Evolutionary conservation across 1,140 invertebrate species (phyloP), one percentile per base, ranked within the genome.

Genomic region (Stenopsyche tienmushanensis): DNA sequence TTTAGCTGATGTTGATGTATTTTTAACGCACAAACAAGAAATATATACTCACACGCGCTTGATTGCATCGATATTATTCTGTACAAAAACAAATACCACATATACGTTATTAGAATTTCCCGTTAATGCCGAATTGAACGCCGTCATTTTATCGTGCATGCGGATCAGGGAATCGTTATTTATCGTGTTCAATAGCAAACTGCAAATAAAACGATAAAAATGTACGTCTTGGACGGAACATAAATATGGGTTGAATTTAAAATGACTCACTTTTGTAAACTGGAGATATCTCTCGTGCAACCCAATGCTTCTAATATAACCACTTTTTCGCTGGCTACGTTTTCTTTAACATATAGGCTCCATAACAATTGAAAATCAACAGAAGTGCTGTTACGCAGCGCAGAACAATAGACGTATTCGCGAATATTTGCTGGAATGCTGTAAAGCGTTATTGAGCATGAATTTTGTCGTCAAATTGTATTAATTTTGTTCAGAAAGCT

Each of bases 401-500:
- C 83, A 55, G 81, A 82, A 69, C 85, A 87, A 73, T 87, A 87
- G 2, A 87, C 83, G 58, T 81, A 81, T 42, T 77, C 77, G 23
- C 83, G 81, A 26, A 80, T 77, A 71, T 87, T 84, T 21, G 79
- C n/a, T n/a, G n/a, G n/a, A n/a, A n/a, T n/a, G n/a, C n/a, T n/a
- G n/a, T n/a, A n/a, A n/a, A n/a, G n/a, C n/a, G n/a, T 39, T 39
- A 39, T n/a, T 39, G 7, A 8, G 29, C 29, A 13, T 5, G 29
- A 39, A 8, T n/a, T 39, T 39, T 39, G n/a, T n/a, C n/a, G n/a
- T 39, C n/a, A 8, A 39, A 8, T 8, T 39, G 29, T n/a, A 8
- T 39, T n/a, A 39, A 39, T 8, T 39, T 39, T 39, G 13, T 39
- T 39, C n/a, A 2, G 18, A 3, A 44, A 44, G 18, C 3, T 44